Percentiles rank a stretch among this genome's conserved stretches.
These are phyloP conservation scores for Aphelinus atriplicis DNA, from an alignment of 1,140 invertebrate genomes.

Conservation along the genomic window DNA sequence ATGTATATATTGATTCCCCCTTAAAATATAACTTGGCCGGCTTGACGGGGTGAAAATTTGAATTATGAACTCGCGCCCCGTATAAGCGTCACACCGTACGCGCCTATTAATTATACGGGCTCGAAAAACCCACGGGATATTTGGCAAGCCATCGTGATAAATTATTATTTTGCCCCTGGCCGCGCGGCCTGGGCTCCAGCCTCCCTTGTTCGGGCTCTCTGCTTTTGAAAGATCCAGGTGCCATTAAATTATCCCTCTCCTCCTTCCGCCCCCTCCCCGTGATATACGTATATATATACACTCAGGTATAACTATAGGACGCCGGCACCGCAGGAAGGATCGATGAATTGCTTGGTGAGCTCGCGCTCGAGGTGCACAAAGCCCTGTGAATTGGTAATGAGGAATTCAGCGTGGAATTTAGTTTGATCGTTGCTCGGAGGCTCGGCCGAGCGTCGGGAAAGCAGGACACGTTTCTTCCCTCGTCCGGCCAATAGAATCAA, in stretches of 20 bases:
- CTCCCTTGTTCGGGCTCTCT: neutral
- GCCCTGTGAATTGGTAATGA: constrained; percentile 28
- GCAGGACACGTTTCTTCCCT: constrained; percentile 3
- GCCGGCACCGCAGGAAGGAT: neutral
- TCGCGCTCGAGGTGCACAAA: neutral
- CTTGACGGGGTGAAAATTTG: neutral
- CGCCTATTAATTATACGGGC: neutral
- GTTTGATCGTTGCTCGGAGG: constrained; percentile 3
- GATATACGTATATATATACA: neutral
- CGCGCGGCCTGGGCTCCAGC: neutral
- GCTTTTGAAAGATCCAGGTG: constrained; percentile 23
- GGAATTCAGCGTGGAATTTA: constrained; percentile 23
- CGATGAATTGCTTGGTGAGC: constrained; percentile 26
- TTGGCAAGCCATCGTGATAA: constrained; percentile 5
- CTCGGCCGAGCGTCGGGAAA: neutral
- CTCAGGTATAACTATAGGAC: neutral
- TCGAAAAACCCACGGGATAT: neutral
- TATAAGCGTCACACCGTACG: neutral
- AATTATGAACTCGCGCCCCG: neutral
- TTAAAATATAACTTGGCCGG: no score
- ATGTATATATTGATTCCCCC: no score
- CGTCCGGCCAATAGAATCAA: neutral
- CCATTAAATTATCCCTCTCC: constrained; percentile 21
- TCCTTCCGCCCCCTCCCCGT: neutral
- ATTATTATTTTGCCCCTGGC: constrained; percentile 8